A percentile compares a stretch with the other conserved stretches of the same genome.
These are phyloP conservation scores for Gobionotothen gibberifrons DNA, from an alignment of 2,797 vertebrate species.

Conservation along the genomic window DNA sequence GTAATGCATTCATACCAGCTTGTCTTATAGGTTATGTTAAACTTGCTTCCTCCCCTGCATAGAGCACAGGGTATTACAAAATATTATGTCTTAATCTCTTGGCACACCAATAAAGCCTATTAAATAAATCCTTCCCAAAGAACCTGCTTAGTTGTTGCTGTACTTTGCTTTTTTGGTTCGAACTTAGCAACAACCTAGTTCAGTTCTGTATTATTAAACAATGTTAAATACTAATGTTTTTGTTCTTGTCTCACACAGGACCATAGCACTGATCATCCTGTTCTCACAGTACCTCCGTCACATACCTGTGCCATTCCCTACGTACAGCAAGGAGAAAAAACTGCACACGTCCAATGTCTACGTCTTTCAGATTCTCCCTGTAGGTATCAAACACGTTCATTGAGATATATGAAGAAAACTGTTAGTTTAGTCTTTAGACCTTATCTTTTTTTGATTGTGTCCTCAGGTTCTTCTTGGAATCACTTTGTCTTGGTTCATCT, in stretches of 20 bases:
- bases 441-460: neutral
- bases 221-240: neutral
- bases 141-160: slow-evolving; percentile 13
- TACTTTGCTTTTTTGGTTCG: neutral
- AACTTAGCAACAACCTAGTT: neutral
- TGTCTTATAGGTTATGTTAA: neutral
- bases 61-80: neutral
- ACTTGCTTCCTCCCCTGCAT: neutral
- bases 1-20: neutral
- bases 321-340: slow-evolving; percentile 85
- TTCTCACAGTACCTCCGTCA: slow-evolving; percentile 97
- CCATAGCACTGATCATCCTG: slow-evolving; percentile 90
- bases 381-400: slow-evolving; percentile 70
- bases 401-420: neutral
- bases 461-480: slow-evolving; percentile 93
- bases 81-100: slow-evolving; percentile 22
- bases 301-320: slow-evolving; percentile 85
- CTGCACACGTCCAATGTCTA: slow-evolving; percentile 83
- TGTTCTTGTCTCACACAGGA: slow-evolving; percentile 81
- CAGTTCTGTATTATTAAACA: neutral
- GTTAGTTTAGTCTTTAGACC: neutral
- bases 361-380: slow-evolving; percentile 96
- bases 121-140: slow-evolving; percentile 17
- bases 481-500: slow-evolving; percentile 92
- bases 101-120: slow-evolving; percentile 25